These are phyloP conservation scores for Cassiopea andromeda DNA, from an alignment of 30 jellyfish, hydroid and myxozoan species.

Conservation along the genomic window DNA sequence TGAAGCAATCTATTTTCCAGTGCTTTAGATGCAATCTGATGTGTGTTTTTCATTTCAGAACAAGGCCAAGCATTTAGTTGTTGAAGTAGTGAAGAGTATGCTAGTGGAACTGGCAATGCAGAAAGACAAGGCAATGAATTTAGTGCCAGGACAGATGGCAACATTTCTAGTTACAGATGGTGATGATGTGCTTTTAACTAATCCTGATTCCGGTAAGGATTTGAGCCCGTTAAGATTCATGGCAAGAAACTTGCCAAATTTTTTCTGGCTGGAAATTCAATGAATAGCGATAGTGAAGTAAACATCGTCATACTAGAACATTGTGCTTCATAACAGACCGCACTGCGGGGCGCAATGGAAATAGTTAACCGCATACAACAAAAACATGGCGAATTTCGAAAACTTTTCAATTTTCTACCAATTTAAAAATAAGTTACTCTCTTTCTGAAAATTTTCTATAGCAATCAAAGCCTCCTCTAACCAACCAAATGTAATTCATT, in stretches of 20 bases:
- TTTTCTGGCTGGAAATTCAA: no score
- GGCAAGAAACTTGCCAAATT: background rate
- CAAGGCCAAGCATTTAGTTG: slow-evolving; percentile 50
- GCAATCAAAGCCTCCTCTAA: no score
- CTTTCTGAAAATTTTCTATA: no score
- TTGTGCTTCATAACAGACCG: no score
- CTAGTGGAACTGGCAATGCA: slow-evolving; percentile 66
- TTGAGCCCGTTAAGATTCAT: background rate
- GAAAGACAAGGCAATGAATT: slow-evolving; percentile 60
- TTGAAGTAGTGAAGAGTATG: slow-evolving; percentile 64
- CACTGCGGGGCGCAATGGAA: no score
- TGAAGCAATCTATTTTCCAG: background rate
- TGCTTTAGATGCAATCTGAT: background rate
- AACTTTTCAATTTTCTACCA: no score
- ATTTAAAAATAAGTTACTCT: no score
- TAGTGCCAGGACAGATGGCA: slow-evolving; percentile 65
- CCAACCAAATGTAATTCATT: no score
- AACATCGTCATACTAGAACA: no score
- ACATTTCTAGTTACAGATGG: slow-evolving; percentile 51
- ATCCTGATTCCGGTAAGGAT: slow-evolving; percentile 78
- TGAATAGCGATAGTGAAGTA: no score
- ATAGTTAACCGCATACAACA: no score
- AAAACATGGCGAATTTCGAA: no score
- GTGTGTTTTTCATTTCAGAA: slow-evolving; percentile 23
- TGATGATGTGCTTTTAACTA: slow-evolving; percentile 67